Evolutionary conservation across 2,797 vertebrate genomes (phyloP).

Genomic region (Euthynnus affinis): DNA sequence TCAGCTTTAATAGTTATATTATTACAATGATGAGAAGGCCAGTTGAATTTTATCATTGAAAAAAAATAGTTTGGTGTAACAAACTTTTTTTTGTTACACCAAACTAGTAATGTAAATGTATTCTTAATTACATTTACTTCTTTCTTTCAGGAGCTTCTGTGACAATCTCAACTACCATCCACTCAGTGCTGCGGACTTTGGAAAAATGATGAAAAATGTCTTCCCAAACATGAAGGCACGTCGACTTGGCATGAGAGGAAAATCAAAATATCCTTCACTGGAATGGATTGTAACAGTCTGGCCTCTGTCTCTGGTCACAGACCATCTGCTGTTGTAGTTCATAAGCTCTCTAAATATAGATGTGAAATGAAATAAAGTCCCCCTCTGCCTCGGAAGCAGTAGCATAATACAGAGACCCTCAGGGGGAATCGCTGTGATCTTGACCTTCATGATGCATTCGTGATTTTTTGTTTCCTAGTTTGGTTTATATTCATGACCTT

Average conservation of each 20-base stretch:
- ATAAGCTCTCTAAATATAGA: constrained; percentile 89
- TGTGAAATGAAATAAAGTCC: constrained; percentile 83
- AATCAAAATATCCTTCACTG: constrained; percentile 99
- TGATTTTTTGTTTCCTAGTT: constrained; percentile 36
- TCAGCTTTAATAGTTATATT: not conserved
- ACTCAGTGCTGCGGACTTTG: constrained; percentile 98
- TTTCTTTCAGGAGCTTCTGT: constrained; percentile 96
- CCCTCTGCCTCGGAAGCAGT: constrained; percentile 68
- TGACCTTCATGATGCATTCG: constrained; percentile 71
- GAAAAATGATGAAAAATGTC: constrained; percentile 99
- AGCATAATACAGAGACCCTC: constrained; percentile 72
- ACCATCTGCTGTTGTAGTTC: constrained; percentile 88
- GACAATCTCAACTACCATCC: constrained; percentile 99
- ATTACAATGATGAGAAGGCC: not conserved
- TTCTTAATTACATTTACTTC: not conserved
- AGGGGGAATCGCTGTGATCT: constrained; percentile 62
- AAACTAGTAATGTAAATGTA: too few relatives aligned
- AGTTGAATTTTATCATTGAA: not conserved
- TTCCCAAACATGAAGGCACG: constrained; percentile 99
- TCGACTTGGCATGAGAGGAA: constrained; percentile 98
- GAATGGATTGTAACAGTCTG: constrained; percentile 77
- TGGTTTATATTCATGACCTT: constrained; percentile 24
- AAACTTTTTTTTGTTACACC: not conserved
- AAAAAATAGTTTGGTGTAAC: not conserved
- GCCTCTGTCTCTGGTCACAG: constrained; percentile 80